Evolutionary conservation across 2,113 vertebrate genomes (phyloP).

Genomic region (Tiliqua scincoides): DNA sequence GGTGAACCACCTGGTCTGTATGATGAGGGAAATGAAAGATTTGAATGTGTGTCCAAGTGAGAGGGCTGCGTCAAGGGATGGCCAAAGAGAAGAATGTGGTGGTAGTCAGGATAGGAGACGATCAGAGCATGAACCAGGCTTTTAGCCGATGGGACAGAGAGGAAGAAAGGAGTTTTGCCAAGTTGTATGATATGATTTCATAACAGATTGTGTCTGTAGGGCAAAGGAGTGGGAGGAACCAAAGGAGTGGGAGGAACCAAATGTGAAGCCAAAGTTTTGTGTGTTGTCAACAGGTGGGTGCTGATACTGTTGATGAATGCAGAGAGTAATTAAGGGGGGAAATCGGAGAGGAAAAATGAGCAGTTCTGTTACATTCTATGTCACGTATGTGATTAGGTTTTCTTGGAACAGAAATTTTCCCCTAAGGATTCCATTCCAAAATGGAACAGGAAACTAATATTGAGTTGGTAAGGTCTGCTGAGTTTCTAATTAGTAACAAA

Average conservation of each 20-base stretch:
- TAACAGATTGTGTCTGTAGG: neutral
- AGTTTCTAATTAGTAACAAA: neutral
- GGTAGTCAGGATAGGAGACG: neutral
- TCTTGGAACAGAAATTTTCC: neutral
- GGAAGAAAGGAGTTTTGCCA: neutral
- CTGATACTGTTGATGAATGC: neutral
- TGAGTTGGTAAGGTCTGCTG: neutral
- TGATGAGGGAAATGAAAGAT: neutral
- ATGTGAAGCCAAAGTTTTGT: neutral
- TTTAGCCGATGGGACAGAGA: neutral
- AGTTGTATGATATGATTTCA: neutral
- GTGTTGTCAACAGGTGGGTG: neutral
- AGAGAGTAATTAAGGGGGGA: neutral
- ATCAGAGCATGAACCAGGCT: neutral
- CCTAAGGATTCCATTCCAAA: neutral
- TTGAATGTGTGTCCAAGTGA: no score
- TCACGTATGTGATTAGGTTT: no score
- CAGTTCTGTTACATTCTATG: neutral
- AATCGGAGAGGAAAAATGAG: neutral
- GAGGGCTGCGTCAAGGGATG: neutral
- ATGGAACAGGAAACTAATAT: neutral
- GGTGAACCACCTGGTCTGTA: neutral
- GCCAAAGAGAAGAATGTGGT: neutral
- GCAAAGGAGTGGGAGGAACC: neutral
- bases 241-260: neutral